Evolutionary conservation across 2,888 invertebrate species (phyloP), one percentile per base, ranked within the genome.

Genomic region (Boloria euphrosyne): DNA sequence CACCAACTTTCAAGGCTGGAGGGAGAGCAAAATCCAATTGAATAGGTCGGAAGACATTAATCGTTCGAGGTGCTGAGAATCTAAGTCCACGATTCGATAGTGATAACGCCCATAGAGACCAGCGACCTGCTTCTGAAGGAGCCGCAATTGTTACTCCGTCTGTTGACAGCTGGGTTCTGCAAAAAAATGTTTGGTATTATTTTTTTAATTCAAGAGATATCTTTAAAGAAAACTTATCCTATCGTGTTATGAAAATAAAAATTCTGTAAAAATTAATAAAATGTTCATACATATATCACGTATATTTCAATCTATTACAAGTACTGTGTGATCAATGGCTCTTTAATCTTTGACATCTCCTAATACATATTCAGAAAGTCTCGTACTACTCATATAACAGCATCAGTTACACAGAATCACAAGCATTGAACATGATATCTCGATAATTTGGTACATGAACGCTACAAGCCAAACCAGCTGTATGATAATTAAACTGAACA

Each of bases 21-120:
- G 95, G 95, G 5, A 94, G 83, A 0, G 92, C 84, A 78, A 95
- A 94, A 81, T 94, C 94, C 67, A 94, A 91, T 73, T 94, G 94
- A 13, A 95, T 91, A 0, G 94, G 94, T 2, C 94, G 86, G 80
- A 94, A 94, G 49, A 94, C 94, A 75, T 93, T 93, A 71, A 94
- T 88, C 63, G 90, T 90, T n/a, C 93, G 86, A 0, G 94, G 93
- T 0, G 93, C 87, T 0, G 94, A 94, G 83, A 94, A 94, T 6
- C 89, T 85, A 0, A 89, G 88, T 16, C 90, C 92, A 14, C 90
- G 87, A 74, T 80, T 90, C 18, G 94, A 94, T 17, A 94, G 85
- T 0, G 94, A 93, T 0, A 94, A 80, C 0, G 94, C 94, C 93
- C 94, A 94, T 18, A 95, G 89, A 0, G 94, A 93, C 94, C 94